Evolutionary conservation across 1,140 invertebrate genomes (phyloP).

Genomic region (Andricus grossulariae): DNA sequence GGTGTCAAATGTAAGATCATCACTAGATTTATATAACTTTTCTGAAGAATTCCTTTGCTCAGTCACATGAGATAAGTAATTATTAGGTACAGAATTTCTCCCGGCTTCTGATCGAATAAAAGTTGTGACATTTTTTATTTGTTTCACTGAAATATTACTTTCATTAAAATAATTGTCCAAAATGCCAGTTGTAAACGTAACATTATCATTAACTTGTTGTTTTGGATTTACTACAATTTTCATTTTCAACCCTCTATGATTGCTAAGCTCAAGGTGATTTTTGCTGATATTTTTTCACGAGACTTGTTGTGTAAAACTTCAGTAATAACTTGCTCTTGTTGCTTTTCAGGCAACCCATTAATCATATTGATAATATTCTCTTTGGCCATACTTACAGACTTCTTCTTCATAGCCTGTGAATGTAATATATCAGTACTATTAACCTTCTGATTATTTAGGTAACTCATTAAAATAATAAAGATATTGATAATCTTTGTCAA

Average conservation of each 20-base stretch:
- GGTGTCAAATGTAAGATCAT: slow-evolving; percentile 1
- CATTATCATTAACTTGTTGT: neutral
- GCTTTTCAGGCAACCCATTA: neutral
- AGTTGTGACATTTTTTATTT: slow-evolving; percentile 18
- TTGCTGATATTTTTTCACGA: neutral
- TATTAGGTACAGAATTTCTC: neutral
- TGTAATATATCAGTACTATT: neutral
- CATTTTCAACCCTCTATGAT: neutral
- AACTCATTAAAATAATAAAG: no score
- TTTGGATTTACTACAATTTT: neutral
- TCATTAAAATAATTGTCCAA: slow-evolving; percentile 20
- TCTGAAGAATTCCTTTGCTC: neutral
- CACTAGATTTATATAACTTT: neutral
- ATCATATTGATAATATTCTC: neutral
- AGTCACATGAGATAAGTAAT: neutral
- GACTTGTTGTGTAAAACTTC: neutral
- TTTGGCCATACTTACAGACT: neutral
- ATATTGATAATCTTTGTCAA: neutral
- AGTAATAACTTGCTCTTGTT: neutral
- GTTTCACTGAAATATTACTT: neutral
- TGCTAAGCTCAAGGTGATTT: neutral
- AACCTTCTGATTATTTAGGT: neutral
- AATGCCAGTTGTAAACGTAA: neutral
- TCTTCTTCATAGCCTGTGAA: neutral
- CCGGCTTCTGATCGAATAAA: neutral